A percentile compares a stretch with the other conserved stretches of the same genome.
phyloP scores from a whole-genome alignment of 2,797 vertebrate species.

The Typhlichthys eigenmanni region DNA sequence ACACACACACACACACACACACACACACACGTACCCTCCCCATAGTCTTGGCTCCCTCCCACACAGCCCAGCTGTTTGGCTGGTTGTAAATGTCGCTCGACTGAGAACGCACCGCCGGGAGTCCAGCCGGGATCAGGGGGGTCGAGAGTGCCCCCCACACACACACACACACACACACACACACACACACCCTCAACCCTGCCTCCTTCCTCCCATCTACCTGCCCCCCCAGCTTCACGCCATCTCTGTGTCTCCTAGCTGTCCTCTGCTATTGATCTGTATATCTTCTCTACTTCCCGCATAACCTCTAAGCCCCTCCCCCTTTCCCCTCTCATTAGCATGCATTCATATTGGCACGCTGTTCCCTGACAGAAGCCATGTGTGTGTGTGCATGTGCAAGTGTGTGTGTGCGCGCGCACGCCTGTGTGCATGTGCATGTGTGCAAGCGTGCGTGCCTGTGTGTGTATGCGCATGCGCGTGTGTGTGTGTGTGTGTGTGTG shows the following conservation, averaged over 20 bases:
- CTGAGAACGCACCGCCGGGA: conserved; percentile 33
- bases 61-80: conserved; percentile 64
- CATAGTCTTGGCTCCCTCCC: conserved; percentile 52
- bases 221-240: too few species aligned
- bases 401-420: neutral
- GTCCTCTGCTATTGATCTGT: conserved; percentile 9
- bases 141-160: conserved; percentile 1
- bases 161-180: neutral
- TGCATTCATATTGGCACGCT: conserved; percentile 55
- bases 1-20: neutral
- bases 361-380: conserved; percentile 62
- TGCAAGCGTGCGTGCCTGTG: neutral
- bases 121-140: conserved; percentile 22
- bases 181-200: neutral
- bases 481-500: conserved; percentile 8
- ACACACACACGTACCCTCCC: conserved; percentile 31
- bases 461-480: conserved; percentile 41
- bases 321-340: conserved; percentile 55
- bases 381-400: conserved; percentile 4
- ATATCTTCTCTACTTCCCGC: conserved; percentile 11
- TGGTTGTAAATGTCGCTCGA: conserved; percentile 59
- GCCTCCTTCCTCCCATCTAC: conserved; percentile 1
- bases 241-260: conserved; percentile 4
- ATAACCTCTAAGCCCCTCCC: conserved; percentile 31
- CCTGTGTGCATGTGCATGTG: neutral